Base-by-base conservation (phyloP, 2,113 vertebrate genomes). In the Leptobrachium ailaonicum region DNA sequence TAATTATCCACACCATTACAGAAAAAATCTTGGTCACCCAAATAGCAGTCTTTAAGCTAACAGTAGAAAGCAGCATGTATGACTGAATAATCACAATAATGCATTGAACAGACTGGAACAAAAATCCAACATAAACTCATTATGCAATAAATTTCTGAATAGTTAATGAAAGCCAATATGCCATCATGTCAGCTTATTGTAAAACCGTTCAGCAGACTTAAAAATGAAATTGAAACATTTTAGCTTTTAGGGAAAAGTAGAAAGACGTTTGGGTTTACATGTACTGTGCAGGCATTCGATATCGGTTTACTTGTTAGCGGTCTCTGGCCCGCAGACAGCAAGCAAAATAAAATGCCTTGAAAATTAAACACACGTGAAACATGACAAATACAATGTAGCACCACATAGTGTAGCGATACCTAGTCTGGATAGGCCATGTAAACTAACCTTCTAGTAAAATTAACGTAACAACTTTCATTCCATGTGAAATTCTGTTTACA, bases 401-500 rank as follows among this genome's bases (percentile, higher is more conserved):
- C 77, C 72, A 79, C 56, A 47, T 63, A 77, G 60, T 62, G 47
- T 47, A 6, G 42, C 32, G 7, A 73, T 80, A 66, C 63, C 14
- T 40, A 45, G 70, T 53, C 50, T 64, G 41, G 63, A 43, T 32
- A 58, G 70, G 62, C 64, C 67, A 64, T 67, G 78, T 80, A 80
- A 80, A 80, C 71, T 67, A 73, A 73, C 64, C 62, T 50, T 73
- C 70, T 67, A 67, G 71, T 80, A 80, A 73, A 73, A 80, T 42
- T 4, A 10, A 73, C 45, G 32, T 73, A 67, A 80, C 54, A 44
- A 41, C 58, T 58, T 80, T 80, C 71, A 73, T 73, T 58, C 71
- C 53, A 41, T 80, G 58, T 58, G 60, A 80, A 80, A 80, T 73
- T 56, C 41, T 80, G 71, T 80, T 80, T 80, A 80, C 78, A 80